Percentiles rank a stretch among this genome's conserved stretches.
Conservation (phyloP, 2,888 invertebrate genomes). For the Trissolcus brochymenae region DNA sequence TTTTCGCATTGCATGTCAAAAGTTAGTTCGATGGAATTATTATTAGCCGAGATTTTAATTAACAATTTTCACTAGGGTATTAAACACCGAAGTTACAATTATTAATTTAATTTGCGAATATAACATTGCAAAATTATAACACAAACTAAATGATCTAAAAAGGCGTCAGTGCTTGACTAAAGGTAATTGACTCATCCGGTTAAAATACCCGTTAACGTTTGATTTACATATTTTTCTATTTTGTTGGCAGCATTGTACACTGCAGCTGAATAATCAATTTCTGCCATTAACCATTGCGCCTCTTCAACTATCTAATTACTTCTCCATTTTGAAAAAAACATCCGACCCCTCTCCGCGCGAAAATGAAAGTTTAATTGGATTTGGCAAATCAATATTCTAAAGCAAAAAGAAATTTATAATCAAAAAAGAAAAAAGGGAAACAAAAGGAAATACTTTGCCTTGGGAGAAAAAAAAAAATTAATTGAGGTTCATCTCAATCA, state of each 20-base stretch:
- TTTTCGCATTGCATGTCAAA: constrained; percentile 20
- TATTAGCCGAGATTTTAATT: constrained; percentile 30
- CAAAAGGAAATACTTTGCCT: background rate
- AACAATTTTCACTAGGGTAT: constrained; percentile 35
- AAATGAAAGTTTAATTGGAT: too few species aligned
- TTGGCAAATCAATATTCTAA: too few species aligned
- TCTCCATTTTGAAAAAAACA: too few species aligned
- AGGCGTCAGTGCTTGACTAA: constrained; percentile 51
- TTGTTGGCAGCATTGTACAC: constrained; percentile 12
- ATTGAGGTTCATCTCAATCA: constrained; percentile 13
- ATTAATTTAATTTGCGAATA: constrained; percentile 46
- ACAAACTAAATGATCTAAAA: constrained; percentile 51
- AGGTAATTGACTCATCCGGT: constrained; percentile 46
- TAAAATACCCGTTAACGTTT: constrained; percentile 43
- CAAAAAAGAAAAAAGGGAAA: too few species aligned
- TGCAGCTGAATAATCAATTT: background rate
- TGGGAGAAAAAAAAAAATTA: background rate
- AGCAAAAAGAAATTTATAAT: too few species aligned
- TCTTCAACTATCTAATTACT: too few species aligned
- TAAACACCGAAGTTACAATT: constrained; percentile 41
- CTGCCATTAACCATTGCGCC: too few species aligned
- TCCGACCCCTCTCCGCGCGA: too few species aligned
- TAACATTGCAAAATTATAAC: constrained; percentile 42
- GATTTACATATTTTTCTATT: constrained; percentile 44
- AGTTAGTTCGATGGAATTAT: constrained; percentile 17